Evolutionary conservation across 2,797 vertebrate genomes (phyloP).

Genomic region (Acipenser ruthenus): DNA sequence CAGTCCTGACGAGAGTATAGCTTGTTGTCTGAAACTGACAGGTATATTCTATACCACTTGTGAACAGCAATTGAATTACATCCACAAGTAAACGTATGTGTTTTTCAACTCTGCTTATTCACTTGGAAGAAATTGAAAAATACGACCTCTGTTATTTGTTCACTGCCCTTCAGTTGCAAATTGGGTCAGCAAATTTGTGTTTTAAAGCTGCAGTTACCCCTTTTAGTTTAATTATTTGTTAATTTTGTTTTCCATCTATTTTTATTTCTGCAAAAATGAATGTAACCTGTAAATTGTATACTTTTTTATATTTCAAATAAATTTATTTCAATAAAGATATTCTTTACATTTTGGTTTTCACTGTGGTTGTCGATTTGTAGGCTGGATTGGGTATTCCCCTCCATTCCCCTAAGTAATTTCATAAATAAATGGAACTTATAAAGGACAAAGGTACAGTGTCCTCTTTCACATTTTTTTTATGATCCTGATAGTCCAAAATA

Average conservation of each 20-base stretch:
- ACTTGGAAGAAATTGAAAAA: slow-evolving; percentile 13
- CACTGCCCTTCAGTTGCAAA: slow-evolving; percentile 6
- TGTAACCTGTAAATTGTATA: slow-evolving; percentile 44
- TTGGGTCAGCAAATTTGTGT: slow-evolving; percentile 29
- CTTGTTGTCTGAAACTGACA: too few relatives aligned
- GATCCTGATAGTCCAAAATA: neutral
- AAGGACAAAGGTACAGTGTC: slow-evolving; percentile 41
- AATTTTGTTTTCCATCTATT: slow-evolving; percentile 16
- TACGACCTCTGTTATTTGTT: slow-evolving; percentile 20
- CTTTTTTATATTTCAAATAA: slow-evolving; percentile 38
- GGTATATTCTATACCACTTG: too few relatives aligned
- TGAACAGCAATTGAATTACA: too few relatives aligned
- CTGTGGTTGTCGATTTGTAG: slow-evolving; percentile 54
- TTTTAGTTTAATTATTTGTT: slow-evolving; percentile 11
- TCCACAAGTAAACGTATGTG: too few relatives aligned
- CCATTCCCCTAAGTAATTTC: slow-evolving; percentile 10
- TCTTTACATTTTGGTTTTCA: slow-evolving; percentile 33
- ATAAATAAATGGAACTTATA: slow-evolving; percentile 20
- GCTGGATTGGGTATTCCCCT: slow-evolving; percentile 6
- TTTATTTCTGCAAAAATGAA: slow-evolving; percentile 23
- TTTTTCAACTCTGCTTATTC: too few relatives aligned
- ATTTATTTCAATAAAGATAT: slow-evolving; percentile 60
- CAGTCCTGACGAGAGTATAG: too few relatives aligned
- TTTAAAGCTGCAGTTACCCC: slow-evolving; percentile 34
- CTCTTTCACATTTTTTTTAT: slow-evolving; percentile 25